These are phyloP conservation scores for Pitta sordida DNA, from an alignment of 2,113 vertebrate species.

Conservation along the genomic window DNA sequence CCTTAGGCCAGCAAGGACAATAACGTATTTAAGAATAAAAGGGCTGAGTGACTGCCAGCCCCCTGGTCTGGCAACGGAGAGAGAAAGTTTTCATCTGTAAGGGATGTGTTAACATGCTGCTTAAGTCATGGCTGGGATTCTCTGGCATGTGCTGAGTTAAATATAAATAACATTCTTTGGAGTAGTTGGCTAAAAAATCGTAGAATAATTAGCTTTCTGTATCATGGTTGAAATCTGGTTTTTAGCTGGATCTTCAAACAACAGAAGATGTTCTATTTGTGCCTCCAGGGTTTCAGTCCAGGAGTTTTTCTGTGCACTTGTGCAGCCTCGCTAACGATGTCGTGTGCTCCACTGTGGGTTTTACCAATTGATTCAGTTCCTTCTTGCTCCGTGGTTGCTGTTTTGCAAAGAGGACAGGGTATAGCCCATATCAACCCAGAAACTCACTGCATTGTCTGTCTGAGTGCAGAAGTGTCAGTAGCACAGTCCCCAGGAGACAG, in stretches of 20 bases:
- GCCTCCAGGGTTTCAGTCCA: not conserved
- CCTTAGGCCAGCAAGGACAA: not conserved
- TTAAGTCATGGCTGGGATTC: not conserved
- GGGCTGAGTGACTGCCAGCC: not conserved
- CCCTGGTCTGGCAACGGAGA: not conserved
- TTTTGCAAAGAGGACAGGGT: not conserved
- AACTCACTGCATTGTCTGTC: not conserved
- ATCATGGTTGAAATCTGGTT: not conserved
- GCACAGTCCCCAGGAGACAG: not conserved
- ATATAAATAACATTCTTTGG: not conserved
- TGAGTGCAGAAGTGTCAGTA: not conserved
- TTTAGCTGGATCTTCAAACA: not conserved
- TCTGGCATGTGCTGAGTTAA: constrained; percentile 31
- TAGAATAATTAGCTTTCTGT: not conserved
- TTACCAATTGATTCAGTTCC: not conserved
- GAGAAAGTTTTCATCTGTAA: constrained; percentile 2
- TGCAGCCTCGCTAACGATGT: not conserved
- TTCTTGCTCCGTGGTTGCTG: not conserved
- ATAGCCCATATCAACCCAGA: not conserved
- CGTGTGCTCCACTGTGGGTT: not conserved
- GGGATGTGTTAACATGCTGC: constrained; percentile 10
- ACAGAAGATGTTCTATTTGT: not conserved
- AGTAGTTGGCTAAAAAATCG: not conserved
- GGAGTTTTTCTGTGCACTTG: not conserved
- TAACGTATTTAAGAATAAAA: not conserved